A percentile compares a stretch with the other conserved stretches of the same genome.
These are phyloP conservation scores for Corythaixoides concolor DNA, from an alignment of 2,113 vertebrate species.

Conservation along the genomic window DNA sequence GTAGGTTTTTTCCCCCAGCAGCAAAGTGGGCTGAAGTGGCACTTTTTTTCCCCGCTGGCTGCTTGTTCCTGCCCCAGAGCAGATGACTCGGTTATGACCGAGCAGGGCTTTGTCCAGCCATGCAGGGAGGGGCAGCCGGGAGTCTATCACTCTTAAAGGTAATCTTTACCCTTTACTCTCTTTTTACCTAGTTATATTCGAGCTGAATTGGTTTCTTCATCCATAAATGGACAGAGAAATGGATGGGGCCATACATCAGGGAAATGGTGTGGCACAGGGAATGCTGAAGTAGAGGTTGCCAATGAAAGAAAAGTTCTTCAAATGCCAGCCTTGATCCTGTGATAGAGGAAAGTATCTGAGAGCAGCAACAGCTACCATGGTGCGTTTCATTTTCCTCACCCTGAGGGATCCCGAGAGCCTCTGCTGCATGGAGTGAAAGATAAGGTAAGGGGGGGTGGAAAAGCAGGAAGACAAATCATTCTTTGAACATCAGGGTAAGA, in stretches of 20 bases:
- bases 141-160: neutral
- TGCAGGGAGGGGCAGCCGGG: neutral
- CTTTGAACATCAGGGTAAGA: neutral
- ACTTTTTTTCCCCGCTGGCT: neutral
- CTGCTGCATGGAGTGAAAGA: neutral
- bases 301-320: neutral
- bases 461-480: neutral
- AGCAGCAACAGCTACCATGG: neutral
- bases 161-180: neutral
- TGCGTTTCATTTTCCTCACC: neutral
- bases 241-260: neutral
- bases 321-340: neutral
- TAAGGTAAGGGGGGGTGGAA: neutral
- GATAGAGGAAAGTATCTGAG: neutral
- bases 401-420: neutral
- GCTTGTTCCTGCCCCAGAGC: neutral
- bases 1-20: neutral
- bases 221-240: neutral
- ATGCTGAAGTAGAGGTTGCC: neutral
- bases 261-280: neutral
- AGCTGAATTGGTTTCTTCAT: neutral
- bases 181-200: neutral
- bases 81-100: neutral
- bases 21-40: neutral
- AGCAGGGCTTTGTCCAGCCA: neutral